Evolutionary conservation across 53 echinoderm and acorn worm genomes (phyloP).

Genomic region (Patiria pectinifera): DNA sequence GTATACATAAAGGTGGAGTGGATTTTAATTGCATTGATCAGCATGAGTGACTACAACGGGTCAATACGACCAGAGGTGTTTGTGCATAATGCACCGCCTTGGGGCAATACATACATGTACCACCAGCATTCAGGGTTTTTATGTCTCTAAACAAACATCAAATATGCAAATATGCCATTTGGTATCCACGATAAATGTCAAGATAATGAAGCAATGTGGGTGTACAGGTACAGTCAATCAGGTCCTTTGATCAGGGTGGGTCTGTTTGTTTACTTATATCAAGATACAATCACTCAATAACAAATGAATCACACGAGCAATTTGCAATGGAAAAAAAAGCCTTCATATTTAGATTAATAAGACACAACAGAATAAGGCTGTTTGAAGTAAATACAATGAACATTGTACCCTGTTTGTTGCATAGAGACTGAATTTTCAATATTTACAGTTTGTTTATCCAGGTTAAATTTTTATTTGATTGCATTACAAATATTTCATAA

Average conservation of each 20-base stretch:
- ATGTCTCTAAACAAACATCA: conserved; percentile 11
- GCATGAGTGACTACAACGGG: conserved; percentile 50
- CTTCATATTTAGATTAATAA: too few species aligned
- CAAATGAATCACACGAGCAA: not conserved
- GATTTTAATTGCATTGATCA: conserved; percentile 56
- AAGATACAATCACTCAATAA: not conserved
- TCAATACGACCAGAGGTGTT: conserved; percentile 53
- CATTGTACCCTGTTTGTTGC: too few species aligned
- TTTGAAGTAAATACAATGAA: too few species aligned
- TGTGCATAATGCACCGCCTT: conserved; percentile 12
- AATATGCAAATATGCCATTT: not conserved
- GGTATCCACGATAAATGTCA: not conserved
- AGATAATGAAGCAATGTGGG: not conserved
- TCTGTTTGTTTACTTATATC: not conserved
- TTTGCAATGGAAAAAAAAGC: too few species aligned
- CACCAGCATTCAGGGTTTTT: not conserved
- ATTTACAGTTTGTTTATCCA: too few species aligned
- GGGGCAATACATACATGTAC: not conserved
- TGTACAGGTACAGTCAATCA: not conserved
- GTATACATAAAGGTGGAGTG: not conserved
- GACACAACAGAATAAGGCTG: too few species aligned
- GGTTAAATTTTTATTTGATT: too few species aligned
- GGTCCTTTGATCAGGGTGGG: not conserved
- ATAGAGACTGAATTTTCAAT: too few species aligned
- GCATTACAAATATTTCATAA: too few species aligned